Conservation (phyloP, 2,888 invertebrate genomes). For the Xylophagus ater region DNA sequence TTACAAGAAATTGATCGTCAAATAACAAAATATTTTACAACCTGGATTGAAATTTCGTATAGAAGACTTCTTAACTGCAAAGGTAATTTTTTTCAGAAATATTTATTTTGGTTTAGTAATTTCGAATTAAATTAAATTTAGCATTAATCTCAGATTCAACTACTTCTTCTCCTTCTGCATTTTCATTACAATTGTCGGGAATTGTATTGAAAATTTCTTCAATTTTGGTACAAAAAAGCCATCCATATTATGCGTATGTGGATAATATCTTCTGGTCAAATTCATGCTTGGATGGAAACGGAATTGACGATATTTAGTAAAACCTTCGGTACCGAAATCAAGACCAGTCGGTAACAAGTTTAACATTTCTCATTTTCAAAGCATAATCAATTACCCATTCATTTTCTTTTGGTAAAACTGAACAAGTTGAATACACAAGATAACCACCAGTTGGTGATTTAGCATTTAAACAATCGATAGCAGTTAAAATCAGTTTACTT, state of each 20-base stretch:
- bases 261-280: slow-evolving; percentile 83
- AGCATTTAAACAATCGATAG: slow-evolving; percentile 93
- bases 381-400: slow-evolving; percentile 96
- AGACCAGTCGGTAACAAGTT: slow-evolving; percentile 88
- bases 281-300: slow-evolving; percentile 86
- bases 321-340: slow-evolving; percentile 93
- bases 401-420: slow-evolving; percentile 95
- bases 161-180: too few species aligned
- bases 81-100: too few species aligned
- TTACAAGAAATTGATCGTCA: too few species aligned
- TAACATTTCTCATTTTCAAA: slow-evolving; percentile 83
- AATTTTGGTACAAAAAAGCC: slow-evolving; percentile 98
- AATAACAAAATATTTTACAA: slow-evolving; percentile 62
- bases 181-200: too few species aligned
- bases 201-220: slow-evolving; percentile 81
- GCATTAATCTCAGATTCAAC: too few species aligned
- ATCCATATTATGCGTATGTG: slow-evolving; percentile 98
- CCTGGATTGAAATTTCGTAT: slow-evolving; percentile 69
- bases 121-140: too few species aligned
- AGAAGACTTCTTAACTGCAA: slow-evolving; percentile 67
- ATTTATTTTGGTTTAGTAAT: too few species aligned
- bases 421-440: slow-evolving; percentile 97
- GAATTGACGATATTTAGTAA: slow-evolving; percentile 71
- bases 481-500: slow-evolving; percentile 79
- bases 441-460: slow-evolving; percentile 87